Evolutionary conservation across 1,140 invertebrate genomes (phyloP), one percentile per base, ranked within the genome.

Genomic region (Temnothorax nylanderi): DNA sequence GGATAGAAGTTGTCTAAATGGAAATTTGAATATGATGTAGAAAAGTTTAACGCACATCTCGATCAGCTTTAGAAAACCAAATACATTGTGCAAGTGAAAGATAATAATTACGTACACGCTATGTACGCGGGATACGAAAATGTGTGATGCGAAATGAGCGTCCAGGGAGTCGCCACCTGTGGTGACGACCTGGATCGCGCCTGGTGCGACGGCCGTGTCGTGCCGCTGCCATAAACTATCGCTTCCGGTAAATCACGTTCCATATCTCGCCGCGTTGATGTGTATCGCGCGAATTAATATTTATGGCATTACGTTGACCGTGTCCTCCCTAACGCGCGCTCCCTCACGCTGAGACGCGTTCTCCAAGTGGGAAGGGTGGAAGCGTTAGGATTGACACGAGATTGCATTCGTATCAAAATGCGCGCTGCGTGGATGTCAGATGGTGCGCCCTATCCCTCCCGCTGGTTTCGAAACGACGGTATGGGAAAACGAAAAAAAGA

Each of bases 341-440:
- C 26, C 26, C 26, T 37, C 65, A 49, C 3, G 21, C 16, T 49
- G 56, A 13, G 18, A 74, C 34, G 87, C 82, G 62, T 32, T 56
- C 37, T 56, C 41, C 37, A 3, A 47, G 51, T 11, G 13, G 34
- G 21, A 11, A 37, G 72, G 54, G 34, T 10, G 54, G 10, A 4
- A 37, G 49, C 26, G 37, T 51, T 26, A 56, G 56, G 60, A 87
- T 71, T 34, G 85, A 37, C 58, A 49, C 54, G 58, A 89, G 85
- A 85, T 87, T 89, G 74, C 78, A 71, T 87, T 84, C 88, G 78
- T 77, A 56, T 87, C 62, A 74, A 84, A 89, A 90, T 62, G 85
- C 76, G 26, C 21, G 76, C 21, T 34, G 21, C 56, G 54, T 13
- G 60, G 47, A 60, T 62, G 62, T 71, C 62, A 51, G 88, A 80